Evolutionary conservation across 2,797 vertebrate genomes (phyloP).

Genomic region (Anisognathus igniventris): DNA sequence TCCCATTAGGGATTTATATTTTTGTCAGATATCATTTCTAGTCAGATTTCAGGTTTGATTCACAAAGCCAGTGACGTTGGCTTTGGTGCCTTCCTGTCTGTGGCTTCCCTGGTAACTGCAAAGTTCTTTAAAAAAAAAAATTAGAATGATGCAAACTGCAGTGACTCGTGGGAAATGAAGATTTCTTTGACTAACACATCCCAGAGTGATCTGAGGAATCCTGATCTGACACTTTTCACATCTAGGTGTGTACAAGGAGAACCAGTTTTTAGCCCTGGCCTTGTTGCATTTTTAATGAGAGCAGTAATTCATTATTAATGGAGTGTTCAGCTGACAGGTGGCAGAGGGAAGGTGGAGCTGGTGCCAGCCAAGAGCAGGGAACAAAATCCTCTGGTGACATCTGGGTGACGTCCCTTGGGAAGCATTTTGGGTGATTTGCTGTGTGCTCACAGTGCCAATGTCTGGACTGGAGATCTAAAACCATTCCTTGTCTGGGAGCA

Average conservation of each 20-base stretch:
- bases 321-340: background rate
- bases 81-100: background rate
- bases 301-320: background rate
- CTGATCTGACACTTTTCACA: background rate
- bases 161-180: background rate
- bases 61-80: background rate
- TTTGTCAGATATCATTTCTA: background rate
- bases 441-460: rapidly evolving
- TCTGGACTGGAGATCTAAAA: background rate
- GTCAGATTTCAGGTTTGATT: background rate
- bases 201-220: background rate
- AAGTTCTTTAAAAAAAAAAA: background rate
- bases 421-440: background rate
- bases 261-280: background rate
- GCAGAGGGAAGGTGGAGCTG: background rate
- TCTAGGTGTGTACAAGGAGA: background rate
- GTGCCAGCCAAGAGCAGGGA: background rate
- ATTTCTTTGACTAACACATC: background rate
- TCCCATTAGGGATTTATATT: rapidly evolving
- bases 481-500: background rate
- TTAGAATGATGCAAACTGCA: rapidly evolving
- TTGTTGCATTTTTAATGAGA: background rate
- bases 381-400: background rate
- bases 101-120: background rate
- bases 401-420: background rate